These are phyloP conservation scores for Parus major DNA, from an alignment of 2,113 vertebrate species.

Conservation along the genomic window DNA sequence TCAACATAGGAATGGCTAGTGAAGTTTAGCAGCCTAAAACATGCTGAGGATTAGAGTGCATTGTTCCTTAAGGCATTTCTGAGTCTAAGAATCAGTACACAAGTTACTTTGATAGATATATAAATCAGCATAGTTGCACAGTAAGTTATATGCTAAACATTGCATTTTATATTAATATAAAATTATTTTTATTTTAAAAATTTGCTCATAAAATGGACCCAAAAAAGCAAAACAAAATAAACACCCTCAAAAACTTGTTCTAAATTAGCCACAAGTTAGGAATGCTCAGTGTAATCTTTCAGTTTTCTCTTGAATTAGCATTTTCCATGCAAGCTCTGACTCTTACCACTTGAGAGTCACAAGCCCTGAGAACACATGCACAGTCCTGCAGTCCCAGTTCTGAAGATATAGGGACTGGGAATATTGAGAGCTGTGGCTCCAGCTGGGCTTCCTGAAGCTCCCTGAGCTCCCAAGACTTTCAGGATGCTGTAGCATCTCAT, in stretches of 20 bases:
- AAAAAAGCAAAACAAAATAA: background rate
- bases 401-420: background rate
- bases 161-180: background rate
- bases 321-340: background rate
- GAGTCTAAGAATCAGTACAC: background rate
- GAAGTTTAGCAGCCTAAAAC: background rate
- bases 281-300: background rate
- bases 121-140: background rate
- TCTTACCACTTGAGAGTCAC: background rate
- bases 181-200: background rate
- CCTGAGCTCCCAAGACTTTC: background rate
- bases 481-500: background rate
- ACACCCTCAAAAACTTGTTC: background rate
- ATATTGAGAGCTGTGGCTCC: background rate
- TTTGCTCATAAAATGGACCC: background rate
- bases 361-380: background rate
- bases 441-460: background rate
- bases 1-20: background rate
- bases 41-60: background rate
- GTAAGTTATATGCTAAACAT: background rate
- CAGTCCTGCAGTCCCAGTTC: background rate
- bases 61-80: background rate
- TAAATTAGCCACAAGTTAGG: background rate
- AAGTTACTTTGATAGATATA: background rate
- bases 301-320: background rate